Base-by-base conservation (phyloP, 2,797 vertebrate species). In the Pipistrellus nathusii region DNA sequence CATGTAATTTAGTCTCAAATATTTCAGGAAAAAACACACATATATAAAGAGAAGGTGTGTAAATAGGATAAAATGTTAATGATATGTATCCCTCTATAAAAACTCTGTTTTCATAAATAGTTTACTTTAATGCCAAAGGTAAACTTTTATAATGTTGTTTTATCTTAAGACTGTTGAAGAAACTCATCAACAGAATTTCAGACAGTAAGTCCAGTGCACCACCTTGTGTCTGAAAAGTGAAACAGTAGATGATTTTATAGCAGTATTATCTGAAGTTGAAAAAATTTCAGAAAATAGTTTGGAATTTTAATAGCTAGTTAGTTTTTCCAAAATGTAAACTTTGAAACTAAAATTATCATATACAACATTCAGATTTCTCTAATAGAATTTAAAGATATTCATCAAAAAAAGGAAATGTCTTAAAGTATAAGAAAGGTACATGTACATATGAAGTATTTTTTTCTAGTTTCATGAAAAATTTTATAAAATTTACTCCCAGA, bases 141-240 rank as follows among this genome's bases (percentile, higher is more conserved):
- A 72, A 93, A 92, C 11, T 84, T 96, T 76, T 64, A 89, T 5
- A 96, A 77, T 11, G 0, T 82, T 93, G 71, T 17, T 59, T 73
- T 62, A 76, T 80, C 23, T 90, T 78, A 93, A 46, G 15, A 53
- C 2, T 92, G 32, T 53, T 88, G 15, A 75, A 69, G 32, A 96
- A 91, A 41, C 1, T 5, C 0, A n/a, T 20, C 12, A 7, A 14
- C 2, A 90, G 13, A 32, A 95, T 81, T 91, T 94, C 76, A 75
- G 14, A n/a, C 38, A 35, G 18, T 2, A 23, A 84, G 66, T 46
- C 51, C 35, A 96, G 71, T 92, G 55, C 95, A 96, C 98, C 98
- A 98, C 93, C 98, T 96, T 96, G 97, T 98, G 98, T 98, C 53
- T 90, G 80, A 88, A 23, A 8, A 76, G 48, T 88, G 75, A 64